Evolutionary conservation across 2,113 vertebrate species (phyloP).

Genomic region (Anguilla rostrata): DNA sequence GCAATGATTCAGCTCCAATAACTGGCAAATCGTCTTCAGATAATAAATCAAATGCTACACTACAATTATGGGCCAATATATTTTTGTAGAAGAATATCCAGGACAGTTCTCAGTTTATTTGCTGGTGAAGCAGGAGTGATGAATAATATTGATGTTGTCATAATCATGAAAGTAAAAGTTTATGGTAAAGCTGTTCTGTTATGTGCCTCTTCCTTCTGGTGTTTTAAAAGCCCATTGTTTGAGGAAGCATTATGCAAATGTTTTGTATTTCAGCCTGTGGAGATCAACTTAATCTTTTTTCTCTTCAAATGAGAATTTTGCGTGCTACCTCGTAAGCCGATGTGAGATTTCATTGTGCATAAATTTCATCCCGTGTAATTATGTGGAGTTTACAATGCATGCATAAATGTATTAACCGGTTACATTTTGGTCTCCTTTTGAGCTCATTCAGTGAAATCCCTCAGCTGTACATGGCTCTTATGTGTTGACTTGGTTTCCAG

Average conservation of each 20-base stretch:
- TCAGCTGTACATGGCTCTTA: background rate
- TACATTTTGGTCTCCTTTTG: background rate
- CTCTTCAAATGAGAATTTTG: background rate
- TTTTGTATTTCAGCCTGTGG: background rate
- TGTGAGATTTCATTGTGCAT: background rate
- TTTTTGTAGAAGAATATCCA: background rate
- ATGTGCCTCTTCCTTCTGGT: background rate
- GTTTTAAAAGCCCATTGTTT: background rate
- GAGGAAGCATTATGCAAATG: background rate
- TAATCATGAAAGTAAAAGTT: background rate
- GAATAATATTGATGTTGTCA: background rate
- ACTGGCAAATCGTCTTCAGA: background rate
- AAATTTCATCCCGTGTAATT: background rate
- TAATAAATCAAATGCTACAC: background rate
- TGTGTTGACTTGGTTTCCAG: constrained; percentile 54
- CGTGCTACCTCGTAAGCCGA: background rate
- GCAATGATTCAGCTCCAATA: background rate
- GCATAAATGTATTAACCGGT: background rate
- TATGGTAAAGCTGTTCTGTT: background rate
- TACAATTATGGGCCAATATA: background rate
- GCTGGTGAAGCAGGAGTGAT: background rate
- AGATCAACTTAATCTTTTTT: background rate
- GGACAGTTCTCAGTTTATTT: background rate
- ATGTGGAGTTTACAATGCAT: background rate
- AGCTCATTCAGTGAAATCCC: background rate